Percentiles rank a stretch among this genome's conserved stretches.
phyloP scores from a whole-genome alignment of 2,888 invertebrate species.

The Rhingia rostrata region DNA sequence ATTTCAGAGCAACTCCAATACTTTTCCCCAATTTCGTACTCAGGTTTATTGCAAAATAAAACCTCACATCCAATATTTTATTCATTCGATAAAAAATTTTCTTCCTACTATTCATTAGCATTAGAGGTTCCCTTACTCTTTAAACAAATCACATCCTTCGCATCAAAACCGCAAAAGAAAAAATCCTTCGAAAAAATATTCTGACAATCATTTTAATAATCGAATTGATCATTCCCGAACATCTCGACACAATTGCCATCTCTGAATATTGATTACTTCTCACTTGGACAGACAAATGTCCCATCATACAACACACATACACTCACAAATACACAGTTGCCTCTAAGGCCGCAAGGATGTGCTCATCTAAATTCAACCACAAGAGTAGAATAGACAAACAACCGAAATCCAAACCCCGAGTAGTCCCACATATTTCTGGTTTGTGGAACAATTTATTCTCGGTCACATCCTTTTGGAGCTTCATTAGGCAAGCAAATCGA shows the following conservation, averaged over 20 bases:
- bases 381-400: slow-evolving; percentile 51
- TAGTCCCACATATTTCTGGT: slow-evolving; percentile 28
- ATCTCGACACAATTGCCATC: slow-evolving; percentile 35
- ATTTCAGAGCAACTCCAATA: too few species aligned
- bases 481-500: slow-evolving; percentile 67
- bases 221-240: slow-evolving; percentile 41
- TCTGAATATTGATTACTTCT: slow-evolving; percentile 46
- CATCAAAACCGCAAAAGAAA: not conserved
- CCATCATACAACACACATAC: slow-evolving; percentile 1
- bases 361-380: slow-evolving; percentile 42
- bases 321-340: not conserved
- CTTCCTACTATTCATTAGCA: too few species aligned
- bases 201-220: slow-evolving; percentile 43
- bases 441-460: slow-evolving; percentile 54
- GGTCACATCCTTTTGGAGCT: slow-evolving; percentile 63
- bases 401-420: slow-evolving; percentile 1
- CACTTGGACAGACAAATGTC: not conserved
- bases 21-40: too few species aligned
- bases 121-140: too few species aligned
- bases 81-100: too few species aligned
- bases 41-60: too few species aligned
- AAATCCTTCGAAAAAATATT: slow-evolving; percentile 14
- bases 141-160: too few species aligned
- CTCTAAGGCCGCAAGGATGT: slow-evolving; percentile 1
- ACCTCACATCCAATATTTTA: too few species aligned